phyloP scores from a whole-genome alignment of 2,113 vertebrate species.

The Piprites chloris region DNA sequence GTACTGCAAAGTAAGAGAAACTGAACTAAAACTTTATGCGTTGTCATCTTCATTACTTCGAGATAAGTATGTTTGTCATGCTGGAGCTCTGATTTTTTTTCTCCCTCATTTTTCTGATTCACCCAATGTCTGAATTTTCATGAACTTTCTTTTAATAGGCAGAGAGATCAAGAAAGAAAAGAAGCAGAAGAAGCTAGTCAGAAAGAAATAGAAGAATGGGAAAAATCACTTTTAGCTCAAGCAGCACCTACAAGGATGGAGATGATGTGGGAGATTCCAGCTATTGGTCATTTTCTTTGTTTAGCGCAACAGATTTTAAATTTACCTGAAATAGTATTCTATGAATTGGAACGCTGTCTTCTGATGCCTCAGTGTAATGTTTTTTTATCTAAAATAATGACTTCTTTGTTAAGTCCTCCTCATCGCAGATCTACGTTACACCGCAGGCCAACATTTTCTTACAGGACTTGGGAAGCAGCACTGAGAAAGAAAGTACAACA shows the following conservation, averaged over 20 bases:
- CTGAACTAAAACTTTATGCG: neutral
- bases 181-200: constrained; percentile 93
- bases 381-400: constrained; percentile 96
- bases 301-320: constrained; percentile 93
- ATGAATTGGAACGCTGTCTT: constrained; percentile 94
- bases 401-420: constrained; percentile 88
- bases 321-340: constrained; percentile 96
- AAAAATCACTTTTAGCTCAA: constrained; percentile 84
- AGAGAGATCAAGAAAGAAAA: constrained; percentile 92
- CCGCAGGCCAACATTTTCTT: constrained; percentile 87
- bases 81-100: neutral
- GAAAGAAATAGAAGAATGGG: constrained; percentile 97
- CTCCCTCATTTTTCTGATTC: neutral
- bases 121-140: neutral
- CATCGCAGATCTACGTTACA: constrained; percentile 86
- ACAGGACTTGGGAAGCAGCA: constrained; percentile 90
- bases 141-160: constrained; percentile 75
- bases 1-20: neutral
- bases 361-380: constrained; percentile 94
- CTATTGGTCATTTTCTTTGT: constrained; percentile 97
- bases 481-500: constrained; percentile 86
- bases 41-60: neutral
- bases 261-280: constrained; percentile 95
- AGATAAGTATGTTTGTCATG: neutral
- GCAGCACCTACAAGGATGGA: constrained; percentile 84